Evolutionary conservation across 1,140 invertebrate species (phyloP).

Genomic region (Gerris buenoi): DNA sequence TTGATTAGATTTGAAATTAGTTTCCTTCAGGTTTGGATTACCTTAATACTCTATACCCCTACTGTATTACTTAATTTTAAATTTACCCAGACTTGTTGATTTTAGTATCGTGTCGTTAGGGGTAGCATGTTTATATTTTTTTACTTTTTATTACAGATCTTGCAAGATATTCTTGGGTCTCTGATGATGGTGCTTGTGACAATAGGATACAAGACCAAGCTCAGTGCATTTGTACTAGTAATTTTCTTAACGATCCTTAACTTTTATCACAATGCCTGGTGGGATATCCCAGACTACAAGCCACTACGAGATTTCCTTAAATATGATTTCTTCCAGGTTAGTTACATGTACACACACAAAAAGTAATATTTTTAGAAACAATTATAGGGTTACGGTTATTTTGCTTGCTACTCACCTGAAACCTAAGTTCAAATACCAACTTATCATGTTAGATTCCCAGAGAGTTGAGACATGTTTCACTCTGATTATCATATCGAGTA

Average conservation of each 20-base stretch:
- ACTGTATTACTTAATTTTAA: neutral
- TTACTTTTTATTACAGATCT: slow-evolving; percentile 39
- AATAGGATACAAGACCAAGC: slow-evolving; percentile 96
- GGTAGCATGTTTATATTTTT: slow-evolving; percentile 11
- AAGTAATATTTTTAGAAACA: too few species aligned
- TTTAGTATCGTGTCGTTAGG: too few species aligned
- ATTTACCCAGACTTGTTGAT: neutral
- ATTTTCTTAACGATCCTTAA: slow-evolving; percentile 79
- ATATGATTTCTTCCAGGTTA: slow-evolving; percentile 98
- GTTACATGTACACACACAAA: slow-evolving; percentile 15
- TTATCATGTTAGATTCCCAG: too few species aligned
- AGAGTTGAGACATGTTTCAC: too few species aligned
- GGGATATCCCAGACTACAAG: slow-evolving; percentile 85
- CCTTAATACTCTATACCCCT: neutral
- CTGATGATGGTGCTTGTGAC: slow-evolving; percentile 91
- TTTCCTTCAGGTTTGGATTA: slow-evolving; percentile 55
- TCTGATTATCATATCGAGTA: too few species aligned
- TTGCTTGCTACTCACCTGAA: too few species aligned
- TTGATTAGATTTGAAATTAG: slow-evolving; percentile 84
- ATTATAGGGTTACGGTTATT: too few species aligned
- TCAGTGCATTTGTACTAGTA: slow-evolving; percentile 88
- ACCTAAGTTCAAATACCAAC: too few species aligned
- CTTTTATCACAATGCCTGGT: slow-evolving; percentile 96
- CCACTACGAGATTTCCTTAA: slow-evolving; percentile 97
- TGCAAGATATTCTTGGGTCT: slow-evolving; percentile 84